These are phyloP conservation scores for Drosophila kurseongensis DNA, from an alignment of 1,140 invertebrate species.

Conservation along the genomic window DNA sequence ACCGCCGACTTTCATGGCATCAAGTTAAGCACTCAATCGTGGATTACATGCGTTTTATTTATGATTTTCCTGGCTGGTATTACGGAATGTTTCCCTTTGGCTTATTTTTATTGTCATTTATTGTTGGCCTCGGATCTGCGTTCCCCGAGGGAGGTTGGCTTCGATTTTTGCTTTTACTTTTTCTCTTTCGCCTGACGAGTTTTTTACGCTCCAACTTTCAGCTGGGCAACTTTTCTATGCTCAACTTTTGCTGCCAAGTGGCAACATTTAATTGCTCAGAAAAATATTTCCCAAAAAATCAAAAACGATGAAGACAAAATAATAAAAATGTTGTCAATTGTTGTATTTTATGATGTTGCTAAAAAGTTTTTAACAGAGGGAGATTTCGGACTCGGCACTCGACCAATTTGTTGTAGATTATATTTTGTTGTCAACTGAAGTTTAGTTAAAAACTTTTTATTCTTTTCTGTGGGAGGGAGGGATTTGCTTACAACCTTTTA, in stretches of 20 bases:
- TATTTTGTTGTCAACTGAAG: constrained; percentile 59
- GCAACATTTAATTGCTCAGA: constrained; percentile 82
- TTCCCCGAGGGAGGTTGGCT: constrained; percentile 34
- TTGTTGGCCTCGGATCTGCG: constrained; percentile 34
- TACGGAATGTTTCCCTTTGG: constrained; percentile 64
- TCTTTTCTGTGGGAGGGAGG: constrained; percentile 9
- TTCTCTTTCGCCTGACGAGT: constrained; percentile 52
- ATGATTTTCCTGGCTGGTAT: constrained; percentile 78
- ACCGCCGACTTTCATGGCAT: constrained; percentile 41
- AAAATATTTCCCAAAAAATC: constrained; percentile 68
- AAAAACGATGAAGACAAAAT: constrained; percentile 26
- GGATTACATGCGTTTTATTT: constrained; percentile 83
- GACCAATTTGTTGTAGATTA: constrained; percentile 61
- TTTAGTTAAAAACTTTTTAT: constrained; percentile 56
- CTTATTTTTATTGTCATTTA: constrained; percentile 72
- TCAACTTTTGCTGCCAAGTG: constrained; percentile 71
- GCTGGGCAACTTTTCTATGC: constrained; percentile 65
- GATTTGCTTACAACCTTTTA: neutral
- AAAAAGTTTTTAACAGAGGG: constrained; percentile 32
- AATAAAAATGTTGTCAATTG: constrained; percentile 76
- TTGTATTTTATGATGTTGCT: constrained; percentile 73
- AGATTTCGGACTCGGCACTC: constrained; percentile 50
- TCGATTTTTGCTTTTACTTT: constrained; percentile 46
- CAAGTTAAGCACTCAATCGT: constrained; percentile 78
- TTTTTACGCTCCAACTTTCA: constrained; percentile 62